phyloP scores from a whole-genome alignment of 1,140 invertebrate species.

The Odontomachus brunneus region DNA sequence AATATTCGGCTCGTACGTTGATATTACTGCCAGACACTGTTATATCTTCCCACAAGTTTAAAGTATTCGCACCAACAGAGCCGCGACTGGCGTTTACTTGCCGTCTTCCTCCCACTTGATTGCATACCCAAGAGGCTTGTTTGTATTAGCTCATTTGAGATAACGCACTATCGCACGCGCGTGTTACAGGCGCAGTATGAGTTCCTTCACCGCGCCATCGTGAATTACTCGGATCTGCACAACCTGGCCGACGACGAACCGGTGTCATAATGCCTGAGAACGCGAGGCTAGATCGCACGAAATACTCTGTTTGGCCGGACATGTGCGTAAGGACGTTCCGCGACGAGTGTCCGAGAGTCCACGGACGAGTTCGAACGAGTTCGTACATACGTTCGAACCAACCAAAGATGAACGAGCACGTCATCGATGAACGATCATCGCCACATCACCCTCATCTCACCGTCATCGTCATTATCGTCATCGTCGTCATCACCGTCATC shows the following conservation, averaged over 20 bases:
- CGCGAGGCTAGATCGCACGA: conserved; percentile 32
- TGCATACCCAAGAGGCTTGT: no score
- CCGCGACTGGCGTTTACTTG: no score
- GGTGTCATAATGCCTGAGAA: conserved; percentile 79
- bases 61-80: no score
- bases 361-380: conserved; percentile 58
- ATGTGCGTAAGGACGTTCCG: conserved; percentile 54
- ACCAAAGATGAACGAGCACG: conserved; percentile 70
- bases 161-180: background rate
- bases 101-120: no score
- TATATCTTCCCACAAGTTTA: no score
- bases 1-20: no score
- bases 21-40: no score
- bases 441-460: no score
- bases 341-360: conserved; percentile 52
- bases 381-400: conserved; percentile 58
- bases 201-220: conserved; percentile 95
- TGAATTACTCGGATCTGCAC: conserved; percentile 95
- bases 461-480: background rate
- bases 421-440: conserved; percentile 35
- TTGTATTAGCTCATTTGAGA: no score
- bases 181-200: conserved; percentile 94
- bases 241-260: conserved; percentile 87
- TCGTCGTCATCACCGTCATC: conserved; percentile 12
- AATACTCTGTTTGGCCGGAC: conserved; percentile 52